Percentiles rank a stretch among this genome's conserved stretches.
phyloP scores from a whole-genome alignment of 2,113 vertebrate species.

The Oxyruncus cristatus region DNA sequence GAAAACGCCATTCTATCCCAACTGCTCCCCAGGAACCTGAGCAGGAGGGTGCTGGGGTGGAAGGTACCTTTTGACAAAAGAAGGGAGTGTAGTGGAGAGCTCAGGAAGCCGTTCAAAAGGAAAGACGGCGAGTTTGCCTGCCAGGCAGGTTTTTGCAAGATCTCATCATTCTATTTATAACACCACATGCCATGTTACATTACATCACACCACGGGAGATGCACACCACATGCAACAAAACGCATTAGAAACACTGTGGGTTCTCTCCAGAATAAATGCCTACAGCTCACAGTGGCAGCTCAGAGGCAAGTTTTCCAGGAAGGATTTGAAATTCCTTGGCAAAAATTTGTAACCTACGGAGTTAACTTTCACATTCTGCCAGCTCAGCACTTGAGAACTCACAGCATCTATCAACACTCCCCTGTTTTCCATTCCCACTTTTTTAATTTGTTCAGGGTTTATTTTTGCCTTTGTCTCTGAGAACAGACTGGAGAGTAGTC shows the following conservation, averaged over 20 bases:
- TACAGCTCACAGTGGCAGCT: not conserved
- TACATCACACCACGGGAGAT: slow-evolving; percentile 37
- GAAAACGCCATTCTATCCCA: not conserved
- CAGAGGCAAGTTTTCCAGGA: slow-evolving; percentile 3
- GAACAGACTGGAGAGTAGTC: not conserved
- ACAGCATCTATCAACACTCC: not conserved
- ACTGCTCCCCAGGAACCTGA: not conserved
- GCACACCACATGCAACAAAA: slow-evolving; percentile 49
- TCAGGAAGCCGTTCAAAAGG: slow-evolving; percentile 16
- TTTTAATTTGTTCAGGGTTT: not conserved
- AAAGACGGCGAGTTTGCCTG: slow-evolving; percentile 35
- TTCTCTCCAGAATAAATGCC: slow-evolving; percentile 31
- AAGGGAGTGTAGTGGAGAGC: not conserved
- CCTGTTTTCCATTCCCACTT: not conserved
- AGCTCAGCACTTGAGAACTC: not conserved
- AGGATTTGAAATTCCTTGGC: not conserved
- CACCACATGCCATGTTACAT: slow-evolving; percentile 50
- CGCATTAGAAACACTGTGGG: slow-evolving; percentile 19
- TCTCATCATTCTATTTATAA: slow-evolving; percentile 70
- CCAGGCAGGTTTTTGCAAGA: slow-evolving; percentile 60
- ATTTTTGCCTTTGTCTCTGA: not conserved
- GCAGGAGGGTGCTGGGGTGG: not conserved
- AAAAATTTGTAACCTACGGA: not conserved
- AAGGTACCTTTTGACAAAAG: not conserved
- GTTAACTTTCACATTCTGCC: not conserved